These are phyloP conservation scores for Carduelis carduelis DNA, from an alignment of 2,797 vertebrate species.

Conservation along the genomic window DNA sequence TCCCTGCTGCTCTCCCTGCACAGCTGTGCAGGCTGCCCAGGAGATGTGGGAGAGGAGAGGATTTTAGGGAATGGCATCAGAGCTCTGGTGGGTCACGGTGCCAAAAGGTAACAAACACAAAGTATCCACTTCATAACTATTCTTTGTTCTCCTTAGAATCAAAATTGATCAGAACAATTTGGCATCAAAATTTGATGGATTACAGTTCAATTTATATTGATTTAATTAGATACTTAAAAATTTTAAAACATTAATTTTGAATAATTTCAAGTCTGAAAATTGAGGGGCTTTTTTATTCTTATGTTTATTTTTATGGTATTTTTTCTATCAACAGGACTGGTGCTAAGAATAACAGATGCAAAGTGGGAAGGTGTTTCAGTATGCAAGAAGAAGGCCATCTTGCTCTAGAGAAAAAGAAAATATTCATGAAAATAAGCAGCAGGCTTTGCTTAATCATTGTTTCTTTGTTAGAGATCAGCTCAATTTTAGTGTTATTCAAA, in stretches of 20 bases:
- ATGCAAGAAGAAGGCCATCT: not conserved
- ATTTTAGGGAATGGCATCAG: not conserved
- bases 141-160: not conserved
- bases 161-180: not conserved
- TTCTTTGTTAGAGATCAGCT: not conserved
- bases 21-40: not conserved
- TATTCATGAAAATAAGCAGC: not conserved
- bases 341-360: conserved; percentile 31
- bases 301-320: not conserved
- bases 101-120: not conserved
- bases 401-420: not conserved
- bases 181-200: not conserved
- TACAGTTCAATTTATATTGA: not conserved
- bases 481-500: not conserved
- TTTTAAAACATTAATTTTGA: not conserved
- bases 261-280: not conserved
- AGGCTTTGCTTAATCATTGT: not conserved
- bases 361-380: conserved; percentile 32
- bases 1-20: not conserved
- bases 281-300: not conserved
- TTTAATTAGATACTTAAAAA: not conserved
- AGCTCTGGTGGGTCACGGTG: too few species aligned
- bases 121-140: not conserved
- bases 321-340: not conserved
- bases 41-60: not conserved